phyloP scores from a whole-genome alignment of 2,797 vertebrate species.

The Propithecus deckenii region DNA sequence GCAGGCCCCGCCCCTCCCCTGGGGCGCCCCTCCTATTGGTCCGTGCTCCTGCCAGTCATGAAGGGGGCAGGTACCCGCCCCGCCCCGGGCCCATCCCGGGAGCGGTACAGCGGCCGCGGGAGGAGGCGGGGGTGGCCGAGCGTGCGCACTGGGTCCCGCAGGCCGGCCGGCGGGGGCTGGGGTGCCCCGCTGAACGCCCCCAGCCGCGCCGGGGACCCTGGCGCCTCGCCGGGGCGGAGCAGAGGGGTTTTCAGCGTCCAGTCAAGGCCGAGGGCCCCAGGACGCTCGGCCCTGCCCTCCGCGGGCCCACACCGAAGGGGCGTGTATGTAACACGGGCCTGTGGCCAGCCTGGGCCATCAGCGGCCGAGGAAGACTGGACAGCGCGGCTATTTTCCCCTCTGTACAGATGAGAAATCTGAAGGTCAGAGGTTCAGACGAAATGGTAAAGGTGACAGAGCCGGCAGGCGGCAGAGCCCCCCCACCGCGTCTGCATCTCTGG shows the following conservation, averaged over 20 bases:
- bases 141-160: slow-evolving; percentile 55
- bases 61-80: neutral
- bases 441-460: neutral
- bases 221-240: neutral
- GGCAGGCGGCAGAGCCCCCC: neutral
- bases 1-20: slow-evolving; percentile 68
- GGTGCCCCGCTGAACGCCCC: neutral
- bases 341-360: too few species aligned
- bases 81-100: neutral
- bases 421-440: neutral
- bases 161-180: accelerated
- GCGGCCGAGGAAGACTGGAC: neutral
- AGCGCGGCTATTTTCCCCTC: accelerated
- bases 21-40: slow-evolving; percentile 34
- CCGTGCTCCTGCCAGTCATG: neutral
- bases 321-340: neutral
- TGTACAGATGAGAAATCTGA: neutral
- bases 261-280: neutral
- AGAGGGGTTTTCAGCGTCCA: neutral
- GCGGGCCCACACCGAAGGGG: neutral
- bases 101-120: neutral
- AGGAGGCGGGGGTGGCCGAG: neutral
- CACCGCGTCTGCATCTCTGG: too few species aligned
- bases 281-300: neutral
- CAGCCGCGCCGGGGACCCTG: accelerated